phyloP scores from a whole-genome alignment of 2,113 vertebrate species.

The Larimichthys crocea region DNA sequence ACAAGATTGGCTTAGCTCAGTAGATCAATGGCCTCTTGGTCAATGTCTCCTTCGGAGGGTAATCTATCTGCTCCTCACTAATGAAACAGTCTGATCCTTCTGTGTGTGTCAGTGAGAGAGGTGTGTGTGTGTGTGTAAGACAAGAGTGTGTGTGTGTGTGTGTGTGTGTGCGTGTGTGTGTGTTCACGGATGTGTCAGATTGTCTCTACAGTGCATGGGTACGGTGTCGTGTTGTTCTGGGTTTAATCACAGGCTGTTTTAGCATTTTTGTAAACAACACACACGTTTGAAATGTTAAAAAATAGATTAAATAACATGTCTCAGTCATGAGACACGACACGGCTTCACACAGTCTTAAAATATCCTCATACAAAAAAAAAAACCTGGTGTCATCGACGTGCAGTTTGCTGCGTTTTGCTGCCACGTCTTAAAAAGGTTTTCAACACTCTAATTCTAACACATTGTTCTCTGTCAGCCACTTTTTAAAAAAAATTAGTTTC shows the following conservation, averaged over 20 bases:
- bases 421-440: background rate
- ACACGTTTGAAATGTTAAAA: background rate
- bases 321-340: background rate
- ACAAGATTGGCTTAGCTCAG: constrained; percentile 72
- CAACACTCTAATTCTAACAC: background rate
- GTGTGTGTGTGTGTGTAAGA: too few relatives aligned
- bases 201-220: constrained; percentile 34
- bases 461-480: background rate
- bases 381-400: background rate
- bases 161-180: constrained; percentile 23
- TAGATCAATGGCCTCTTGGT: constrained; percentile 79
- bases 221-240: constrained; percentile 26
- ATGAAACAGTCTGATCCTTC: constrained; percentile 71
- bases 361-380: background rate
- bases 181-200: constrained; percentile 45
- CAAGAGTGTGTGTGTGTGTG: too few relatives aligned
- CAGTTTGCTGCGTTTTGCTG: background rate
- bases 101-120: constrained; percentile 33
- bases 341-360: background rate
- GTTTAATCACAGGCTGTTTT: constrained; percentile 55
- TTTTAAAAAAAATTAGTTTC: constrained; percentile 10
- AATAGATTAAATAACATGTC: background rate
- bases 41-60: constrained; percentile 77
- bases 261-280: background rate
- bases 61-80: constrained; percentile 78